These are phyloP conservation scores for Chionomys nivalis DNA, from an alignment of 2,113 vertebrate genomes.

Conservation along the genomic window DNA sequence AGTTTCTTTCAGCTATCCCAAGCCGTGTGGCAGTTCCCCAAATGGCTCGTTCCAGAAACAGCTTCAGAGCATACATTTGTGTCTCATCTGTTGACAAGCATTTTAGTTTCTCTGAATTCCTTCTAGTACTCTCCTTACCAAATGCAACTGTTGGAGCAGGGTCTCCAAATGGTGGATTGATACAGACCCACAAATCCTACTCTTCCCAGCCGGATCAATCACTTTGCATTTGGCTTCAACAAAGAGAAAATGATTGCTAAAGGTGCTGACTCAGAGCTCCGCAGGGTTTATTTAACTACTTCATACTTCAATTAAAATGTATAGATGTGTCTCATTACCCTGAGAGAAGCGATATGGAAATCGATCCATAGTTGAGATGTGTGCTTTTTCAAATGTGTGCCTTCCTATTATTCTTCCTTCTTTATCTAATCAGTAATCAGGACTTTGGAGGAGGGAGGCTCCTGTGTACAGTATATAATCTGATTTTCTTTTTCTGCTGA, in stretches of 20 bases:
- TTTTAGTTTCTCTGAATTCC: conserved; percentile 5
- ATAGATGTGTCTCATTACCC: conserved; percentile 78
- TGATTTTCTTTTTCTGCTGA: conserved; percentile 77
- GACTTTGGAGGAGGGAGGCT: conserved; percentile 76
- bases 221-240: conserved; percentile 49
- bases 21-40: background rate
- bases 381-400: conserved; percentile 68
- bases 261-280: conserved; percentile 82
- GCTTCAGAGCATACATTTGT: background rate
- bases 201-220: conserved; percentile 73
- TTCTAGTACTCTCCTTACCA: background rate
- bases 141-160: conserved; percentile 46
- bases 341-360: conserved; percentile 81
- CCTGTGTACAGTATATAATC: conserved; percentile 75
- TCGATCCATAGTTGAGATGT: conserved; percentile 74
- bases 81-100: background rate
- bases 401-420: conserved; percentile 55
- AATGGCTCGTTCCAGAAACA: background rate
- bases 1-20: background rate
- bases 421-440: conserved; percentile 80
- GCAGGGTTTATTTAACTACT: conserved; percentile 72
- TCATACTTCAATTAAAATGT: conserved; percentile 84
- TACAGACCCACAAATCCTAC: conserved; percentile 25
- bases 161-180: conserved; percentile 46
- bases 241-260: conserved; percentile 56